A percentile compares a stretch with the other conserved stretches of the same genome.
Evolutionary conservation across 2,797 vertebrate species (phyloP).

Genomic region (Pangasius mekongensis): DNA sequence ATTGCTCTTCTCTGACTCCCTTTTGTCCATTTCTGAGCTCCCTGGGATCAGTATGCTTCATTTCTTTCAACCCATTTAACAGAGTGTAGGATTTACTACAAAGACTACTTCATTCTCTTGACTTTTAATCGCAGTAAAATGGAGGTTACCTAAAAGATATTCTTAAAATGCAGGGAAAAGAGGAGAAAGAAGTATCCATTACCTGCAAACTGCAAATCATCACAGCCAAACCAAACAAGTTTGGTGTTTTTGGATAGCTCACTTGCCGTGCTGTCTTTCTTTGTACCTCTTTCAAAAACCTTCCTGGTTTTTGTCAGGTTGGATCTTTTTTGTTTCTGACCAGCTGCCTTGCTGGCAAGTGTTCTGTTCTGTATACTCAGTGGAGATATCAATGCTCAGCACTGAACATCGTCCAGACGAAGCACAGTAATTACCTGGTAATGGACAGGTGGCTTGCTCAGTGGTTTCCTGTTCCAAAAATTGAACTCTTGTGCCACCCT

Average conservation of each 20-base stretch:
- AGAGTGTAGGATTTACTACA: constrained; percentile 37
- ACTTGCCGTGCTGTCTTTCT: not conserved
- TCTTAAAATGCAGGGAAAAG: not conserved
- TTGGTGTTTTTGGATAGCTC: not conserved
- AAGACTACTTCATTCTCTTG: constrained; percentile 13
- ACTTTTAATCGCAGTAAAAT: constrained; percentile 32
- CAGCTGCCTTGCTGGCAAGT: constrained; percentile 20
- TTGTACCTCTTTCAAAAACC: not conserved
- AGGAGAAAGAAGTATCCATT: not conserved
- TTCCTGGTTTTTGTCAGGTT: constrained; percentile 15
- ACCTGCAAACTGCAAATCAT: not conserved
- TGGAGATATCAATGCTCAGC: constrained; percentile 33
- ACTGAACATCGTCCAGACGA: constrained; percentile 35
- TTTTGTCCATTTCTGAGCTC: constrained; percentile 41
- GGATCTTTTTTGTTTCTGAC: constrained; percentile 3
- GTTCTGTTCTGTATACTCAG: constrained; percentile 20
- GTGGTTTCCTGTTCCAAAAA: constrained; percentile 52
- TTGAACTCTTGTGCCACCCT: constrained; percentile 39
- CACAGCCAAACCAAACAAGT: constrained; percentile 4
- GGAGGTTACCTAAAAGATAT: constrained; percentile 1
- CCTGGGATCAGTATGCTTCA: constrained; percentile 18
- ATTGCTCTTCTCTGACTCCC: constrained; percentile 39
- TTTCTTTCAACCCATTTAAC: constrained; percentile 26
- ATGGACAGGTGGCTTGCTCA: constrained; percentile 57
- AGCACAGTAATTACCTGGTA: constrained; percentile 47